Percentiles rank a stretch among this genome's conserved stretches.
Conservation (phyloP, 2,113 vertebrate species). For the Calonectris borealis region DNA sequence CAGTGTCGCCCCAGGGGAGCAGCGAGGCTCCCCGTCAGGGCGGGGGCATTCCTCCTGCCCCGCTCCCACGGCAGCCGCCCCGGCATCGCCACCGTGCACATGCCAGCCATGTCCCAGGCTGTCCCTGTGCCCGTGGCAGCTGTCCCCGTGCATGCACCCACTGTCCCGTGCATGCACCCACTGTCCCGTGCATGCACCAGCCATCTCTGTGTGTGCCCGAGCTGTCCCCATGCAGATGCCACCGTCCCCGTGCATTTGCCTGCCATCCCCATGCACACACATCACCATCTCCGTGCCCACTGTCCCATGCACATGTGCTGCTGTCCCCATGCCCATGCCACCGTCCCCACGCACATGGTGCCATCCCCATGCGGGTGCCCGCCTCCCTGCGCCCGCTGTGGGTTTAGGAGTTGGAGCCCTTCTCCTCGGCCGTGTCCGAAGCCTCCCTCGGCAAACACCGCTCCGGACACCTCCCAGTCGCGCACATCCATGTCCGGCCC, state of each 20-base stretch:
- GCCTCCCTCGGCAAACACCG: background rate
- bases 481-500: background rate
- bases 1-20: background rate
- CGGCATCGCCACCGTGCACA: rapidly evolving
- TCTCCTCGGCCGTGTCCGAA: rapidly evolving
- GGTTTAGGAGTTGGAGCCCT: background rate
- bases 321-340: background rate
- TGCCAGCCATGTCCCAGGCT: background rate
- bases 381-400: background rate
- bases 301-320: background rate
- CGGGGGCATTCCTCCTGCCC: background rate
- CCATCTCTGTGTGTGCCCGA: rapidly evolving
- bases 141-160: rapidly evolving
- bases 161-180: rapidly evolving
- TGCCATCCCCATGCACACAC: background rate
- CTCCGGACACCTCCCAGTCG: background rate
- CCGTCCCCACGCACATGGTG: background rate
- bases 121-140: rapidly evolving
- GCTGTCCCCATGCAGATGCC: rapidly evolving
- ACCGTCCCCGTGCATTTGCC: no score
- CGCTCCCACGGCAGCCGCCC: background rate
- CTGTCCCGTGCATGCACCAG: rapidly evolving
- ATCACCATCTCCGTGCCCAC: background rate
- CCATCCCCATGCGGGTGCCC: background rate
- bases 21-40: background rate